phyloP scores from a whole-genome alignment of 30 jellyfish, hydroid and myxozoan species.

The Nemopilema nomurai region DNA sequence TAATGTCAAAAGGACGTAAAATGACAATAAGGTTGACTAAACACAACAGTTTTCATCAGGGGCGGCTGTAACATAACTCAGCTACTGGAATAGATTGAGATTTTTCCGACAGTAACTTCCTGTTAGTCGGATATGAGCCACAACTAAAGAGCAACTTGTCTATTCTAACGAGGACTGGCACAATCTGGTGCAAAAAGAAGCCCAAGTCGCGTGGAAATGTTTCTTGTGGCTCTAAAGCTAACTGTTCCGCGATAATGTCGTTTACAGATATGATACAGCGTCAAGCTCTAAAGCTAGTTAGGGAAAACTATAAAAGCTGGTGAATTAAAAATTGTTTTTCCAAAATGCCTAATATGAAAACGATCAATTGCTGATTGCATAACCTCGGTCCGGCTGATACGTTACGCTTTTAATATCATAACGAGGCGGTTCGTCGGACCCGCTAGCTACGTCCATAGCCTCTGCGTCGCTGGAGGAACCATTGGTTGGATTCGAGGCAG shows the following conservation, averaged over 20 bases:
- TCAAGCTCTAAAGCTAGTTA: not conserved
- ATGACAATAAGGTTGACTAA: not conserved
- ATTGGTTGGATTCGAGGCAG: conserved; percentile 30
- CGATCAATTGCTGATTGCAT: conserved; percentile 29
- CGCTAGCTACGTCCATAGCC: conserved; percentile 25
- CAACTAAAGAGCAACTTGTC: too few relatives aligned
- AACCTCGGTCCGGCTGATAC: conserved; percentile 56
- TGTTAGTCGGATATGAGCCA: too few relatives aligned
- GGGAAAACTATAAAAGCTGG: conserved; percentile 44
- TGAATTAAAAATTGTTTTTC: conserved; percentile 32
- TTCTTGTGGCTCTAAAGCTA: not conserved
- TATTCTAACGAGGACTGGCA: too few relatives aligned
- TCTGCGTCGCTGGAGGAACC: conserved; percentile 55
- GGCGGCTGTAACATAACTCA: not conserved
- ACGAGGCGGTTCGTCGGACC: conserved; percentile 36
- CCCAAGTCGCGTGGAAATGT: not conserved
- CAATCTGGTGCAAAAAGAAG: too few relatives aligned
- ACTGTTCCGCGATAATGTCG: too few relatives aligned
- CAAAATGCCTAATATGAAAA: conserved; percentile 28
- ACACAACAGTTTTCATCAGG: not conserved
- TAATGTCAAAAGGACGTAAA: not conserved
- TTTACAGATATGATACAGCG: too few relatives aligned
- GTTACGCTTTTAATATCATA: conserved; percentile 54
- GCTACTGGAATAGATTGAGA: not conserved
- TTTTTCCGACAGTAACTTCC: too few relatives aligned